A percentile compares a stretch with the other conserved stretches of the same genome.
phyloP scores from a whole-genome alignment of 2,113 vertebrate species.

The Boulengeromyrus knoepffleri region DNA sequence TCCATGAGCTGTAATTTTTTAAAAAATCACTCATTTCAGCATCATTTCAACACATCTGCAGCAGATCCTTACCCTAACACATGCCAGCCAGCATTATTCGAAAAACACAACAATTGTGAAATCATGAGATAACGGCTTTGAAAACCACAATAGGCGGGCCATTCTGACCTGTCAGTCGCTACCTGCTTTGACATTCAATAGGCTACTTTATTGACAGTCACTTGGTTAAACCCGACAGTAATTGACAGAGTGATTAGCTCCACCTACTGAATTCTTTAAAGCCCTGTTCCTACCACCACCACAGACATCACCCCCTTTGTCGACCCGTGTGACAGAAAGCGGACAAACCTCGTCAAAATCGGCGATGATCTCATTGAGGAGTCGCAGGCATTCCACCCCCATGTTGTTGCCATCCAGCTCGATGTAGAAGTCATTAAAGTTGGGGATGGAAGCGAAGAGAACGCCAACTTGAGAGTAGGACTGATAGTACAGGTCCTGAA shows the following conservation, averaged over 20 bases:
- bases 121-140: not conserved
- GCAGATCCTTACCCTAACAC: not conserved
- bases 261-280: not conserved
- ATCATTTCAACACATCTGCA: not conserved
- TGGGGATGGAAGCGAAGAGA: slow-evolving; percentile 96
- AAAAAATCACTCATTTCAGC: not conserved
- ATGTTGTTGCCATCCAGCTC: slow-evolving; percentile 99
- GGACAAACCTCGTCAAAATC: slow-evolving; percentile 90
- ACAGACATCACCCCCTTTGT: not conserved
- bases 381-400: slow-evolving; percentile 94
- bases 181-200: not conserved
- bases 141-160: not conserved
- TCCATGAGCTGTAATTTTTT: slow-evolving; percentile 78
- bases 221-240: not conserved
- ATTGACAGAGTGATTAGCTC: not conserved
- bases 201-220: not conserved
- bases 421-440: slow-evolving; percentile 99
- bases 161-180: not conserved
- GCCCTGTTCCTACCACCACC: not conserved
- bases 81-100: not conserved
- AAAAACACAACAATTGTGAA: not conserved
- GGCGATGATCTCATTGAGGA: slow-evolving; percentile 96
- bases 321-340: not conserved
- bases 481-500: slow-evolving; percentile 94
- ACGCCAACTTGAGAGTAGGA: slow-evolving; percentile 97